Evolutionary conservation across 2,888 invertebrate species (phyloP), one percentile per base, ranked within the genome.

Genomic region (Platerodrilus igneus): DNA sequence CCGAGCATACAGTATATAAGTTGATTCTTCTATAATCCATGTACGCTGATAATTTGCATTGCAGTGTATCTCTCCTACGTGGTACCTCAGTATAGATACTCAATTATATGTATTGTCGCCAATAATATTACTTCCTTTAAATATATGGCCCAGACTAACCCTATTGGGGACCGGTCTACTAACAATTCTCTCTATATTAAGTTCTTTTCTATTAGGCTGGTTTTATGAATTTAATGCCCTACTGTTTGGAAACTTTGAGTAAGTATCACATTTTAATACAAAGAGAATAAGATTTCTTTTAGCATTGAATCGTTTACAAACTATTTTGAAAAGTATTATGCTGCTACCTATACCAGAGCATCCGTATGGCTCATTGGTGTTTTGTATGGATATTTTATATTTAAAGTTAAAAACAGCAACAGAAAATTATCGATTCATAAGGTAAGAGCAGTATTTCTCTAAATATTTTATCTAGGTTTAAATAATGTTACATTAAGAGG

Each of bases 11-110:
- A n/a, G n/a, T n/a, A n/a, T n/a, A n/a, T n/a, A n/a, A n/a, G n/a
- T n/a, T n/a, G n/a, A n/a, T n/a, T n/a, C n/a, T n/a, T n/a, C n/a
- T n/a, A n/a, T n/a, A n/a, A n/a, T n/a, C 17, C 1, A 29, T 59
- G 6, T 48, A 52, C 29, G 45, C 56, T 7, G 55, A 49, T n/a
- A 71, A 70, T 9, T 4, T 2, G 3, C 10, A 9, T 40, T 54
- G 39, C 28, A 62, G 66, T 72, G 71, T 45, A 52, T 71, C 45
- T 51, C 61, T 32, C 72, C 70, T 47, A 61, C 67, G 3, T 73
- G 73, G 73, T 73, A 71, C 48, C 52, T 73, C 10, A 64, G 67
- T 2, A 67, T 70, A 21, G 71, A 72, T 34, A 70, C 69, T 64
- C 67, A 69, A 41, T 61, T 68, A 33, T 71, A 66, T 46, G 59